Evolutionary conservation across 23 tunicate genomes (phyloP), one percentile per base, ranked within the genome.

Genomic region (Halocynthia aurantium): DNA sequence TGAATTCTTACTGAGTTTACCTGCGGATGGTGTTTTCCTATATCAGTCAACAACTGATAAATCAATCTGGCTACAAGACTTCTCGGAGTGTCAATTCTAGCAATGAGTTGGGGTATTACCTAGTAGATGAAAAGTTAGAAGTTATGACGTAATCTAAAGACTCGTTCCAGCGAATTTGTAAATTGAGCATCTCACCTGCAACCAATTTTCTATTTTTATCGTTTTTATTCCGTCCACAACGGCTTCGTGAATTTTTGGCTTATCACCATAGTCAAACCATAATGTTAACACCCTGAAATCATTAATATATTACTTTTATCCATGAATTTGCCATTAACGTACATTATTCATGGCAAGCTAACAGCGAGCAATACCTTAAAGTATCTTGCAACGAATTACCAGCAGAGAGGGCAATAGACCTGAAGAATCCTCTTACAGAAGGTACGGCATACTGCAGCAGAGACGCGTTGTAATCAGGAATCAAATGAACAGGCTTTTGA

Each of bases 51-150:
- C 52, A 92, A 82, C 61, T 86, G 88, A 70, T 92, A 87, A 49
- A 89, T 79, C 19, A 85, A 80, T 8, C 53, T 70, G 7, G 98
- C 93, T 6, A 86, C 91, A 9, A 81, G 40, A 7, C 83, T 67
- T 52, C 78, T 83, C 10, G 92, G 93, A 15, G 91, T 81, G 67
- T 84, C 98, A n/a, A 92, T 86, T 8, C 98, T 62, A 6, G 98
- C 98, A 49, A 92, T 92, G 61, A 92, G 84, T 73, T 92, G 98
- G 17, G 98, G 98, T 53, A 92, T 92, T 7, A 92, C 98, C 92
- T 92, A 72, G 10, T 40, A 71, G 10, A 52, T 72, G 7, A 77
- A 22, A 10, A 53, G 6, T 13, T 66, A 50, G 52, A 50, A 15
- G 31, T 18, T 15, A 63, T 5, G 6, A 13, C 11, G 22, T 6